Base-by-base conservation (phyloP, 2,888 invertebrate genomes). In the Monoplex corrugatus region DNA sequence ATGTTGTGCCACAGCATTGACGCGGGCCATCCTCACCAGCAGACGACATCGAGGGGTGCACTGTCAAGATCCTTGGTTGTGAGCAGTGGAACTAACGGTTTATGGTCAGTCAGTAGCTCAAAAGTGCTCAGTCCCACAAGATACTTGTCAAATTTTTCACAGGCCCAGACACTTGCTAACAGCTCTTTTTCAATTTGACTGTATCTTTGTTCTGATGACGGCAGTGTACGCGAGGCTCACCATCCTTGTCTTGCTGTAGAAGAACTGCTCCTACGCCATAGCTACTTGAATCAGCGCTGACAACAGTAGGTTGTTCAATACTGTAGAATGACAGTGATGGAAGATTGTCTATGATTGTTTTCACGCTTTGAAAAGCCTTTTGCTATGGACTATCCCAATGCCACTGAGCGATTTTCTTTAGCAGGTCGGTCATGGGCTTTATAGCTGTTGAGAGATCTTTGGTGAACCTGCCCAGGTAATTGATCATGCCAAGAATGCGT, bases 61-160 rank as follows among this genome's bases (percentile, higher is more conserved):
- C 8, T n/a, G 32, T 40, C 43, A 19, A 88, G 13, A 44, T 88
- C 63, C n/a, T 88, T 72, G 50, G 23, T 43, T 16, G 2, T 68
- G n/a, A 87, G 32, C 44, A 88, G 32, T 28, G 87, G 82, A 32
- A 87, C 87, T 16, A 87, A 32, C 0, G 88, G 88, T 32, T 88
- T 88, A n/a, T 88, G 88, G 72, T 88, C 88, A 23, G 72, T 88
- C 44, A 57, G 19, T 8, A 88, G 72, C 28, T 43, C 19, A 35
- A 83, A 88, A 28, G 43, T 44, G 28, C 38, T 40, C n/a, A 88
- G 43, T 32, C 88, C 83, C n/a, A 83, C 28, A 13, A 88, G 44
- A 32, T 83, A 88, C 32, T 68, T 63, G 16, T n/a, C 16, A 43
- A 83, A 88, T 19, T 44, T 83, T 35, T 87, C 82, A 87, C 57